Evolutionary conservation across 2,888 invertebrate genomes (phyloP).

Genomic region (Gibbula magus): DNA sequence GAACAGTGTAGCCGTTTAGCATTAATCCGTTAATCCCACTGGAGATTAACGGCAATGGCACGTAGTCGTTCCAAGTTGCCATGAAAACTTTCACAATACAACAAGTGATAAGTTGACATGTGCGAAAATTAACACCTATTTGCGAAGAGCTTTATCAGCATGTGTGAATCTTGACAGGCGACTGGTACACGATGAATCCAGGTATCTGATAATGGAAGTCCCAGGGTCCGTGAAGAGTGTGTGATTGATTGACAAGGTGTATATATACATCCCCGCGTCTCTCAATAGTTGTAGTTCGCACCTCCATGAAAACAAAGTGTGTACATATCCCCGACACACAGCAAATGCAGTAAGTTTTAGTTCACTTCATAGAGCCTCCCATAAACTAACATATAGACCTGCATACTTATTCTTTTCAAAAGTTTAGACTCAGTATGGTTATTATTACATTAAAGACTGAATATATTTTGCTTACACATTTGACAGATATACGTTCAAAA

Average conservation of each 20-base stretch:
- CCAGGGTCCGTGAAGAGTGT: neutral
- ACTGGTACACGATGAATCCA: neutral
- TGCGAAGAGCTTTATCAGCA: neutral
- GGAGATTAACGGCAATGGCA: neutral
- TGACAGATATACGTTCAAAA: too few relatives aligned
- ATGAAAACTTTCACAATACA: neutral
- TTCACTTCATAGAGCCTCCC: too few relatives aligned
- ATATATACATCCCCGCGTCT: neutral
- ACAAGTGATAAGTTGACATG: neutral
- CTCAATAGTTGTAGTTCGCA: neutral
- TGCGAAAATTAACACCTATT: conserved; percentile 8
- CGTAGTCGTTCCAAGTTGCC: neutral
- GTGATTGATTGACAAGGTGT: conserved; percentile 2
- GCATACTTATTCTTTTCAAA: too few relatives aligned
- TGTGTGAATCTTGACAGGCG: neutral
- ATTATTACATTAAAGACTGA: too few relatives aligned
- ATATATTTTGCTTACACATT: too few relatives aligned
- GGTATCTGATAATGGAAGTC: neutral
- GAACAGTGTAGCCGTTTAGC: too few relatives aligned
- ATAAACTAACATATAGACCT: too few relatives aligned
- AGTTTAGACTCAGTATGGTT: too few relatives aligned
- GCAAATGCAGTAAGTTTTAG: too few relatives aligned
- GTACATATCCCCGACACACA: neutral
- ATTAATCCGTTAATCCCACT: too few relatives aligned
- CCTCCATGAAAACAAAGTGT: neutral